These are phyloP conservation scores for Poecilus cupreus DNA, from an alignment of 2,888 invertebrate species.

Conservation along the genomic window DNA sequence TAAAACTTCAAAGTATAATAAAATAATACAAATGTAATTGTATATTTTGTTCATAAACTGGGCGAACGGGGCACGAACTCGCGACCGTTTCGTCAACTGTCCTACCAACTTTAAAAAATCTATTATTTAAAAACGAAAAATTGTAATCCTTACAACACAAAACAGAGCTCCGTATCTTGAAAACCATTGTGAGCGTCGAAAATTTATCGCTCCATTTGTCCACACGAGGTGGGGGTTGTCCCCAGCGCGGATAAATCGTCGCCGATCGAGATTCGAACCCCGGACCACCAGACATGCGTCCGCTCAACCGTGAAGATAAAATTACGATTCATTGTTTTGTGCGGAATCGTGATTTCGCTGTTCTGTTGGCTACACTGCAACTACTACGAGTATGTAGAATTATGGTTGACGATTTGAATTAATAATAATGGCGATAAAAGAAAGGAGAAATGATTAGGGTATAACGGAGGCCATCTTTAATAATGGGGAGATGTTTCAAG, in stretches of 20 bases:
- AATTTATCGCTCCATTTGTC: conserved; percentile 47
- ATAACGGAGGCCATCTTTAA: too few species aligned
- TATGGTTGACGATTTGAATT: too few species aligned
- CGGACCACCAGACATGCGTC: conserved; percentile 4
- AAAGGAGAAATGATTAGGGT: too few species aligned
- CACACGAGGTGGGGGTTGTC: background rate
- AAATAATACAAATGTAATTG: too few species aligned
- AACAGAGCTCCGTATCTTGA: conserved; percentile 27
- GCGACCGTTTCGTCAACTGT: too few species aligned
- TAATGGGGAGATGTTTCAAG: too few species aligned
- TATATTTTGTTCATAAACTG: too few species aligned
- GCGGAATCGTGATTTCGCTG: background rate
- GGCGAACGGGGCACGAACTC: too few species aligned
- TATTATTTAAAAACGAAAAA: background rate
- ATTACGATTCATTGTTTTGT: conserved; percentile 48
- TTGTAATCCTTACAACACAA: conserved; percentile 4
- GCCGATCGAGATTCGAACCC: conserved; percentile 48
- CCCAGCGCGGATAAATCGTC: conserved; percentile 34
- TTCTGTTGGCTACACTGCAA: background rate
- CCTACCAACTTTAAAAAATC: too few species aligned
- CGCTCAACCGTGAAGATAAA: conserved; percentile 45
- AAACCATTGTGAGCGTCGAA: background rate
- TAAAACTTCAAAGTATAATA: too few species aligned
- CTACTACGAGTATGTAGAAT: too few species aligned
- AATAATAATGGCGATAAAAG: too few species aligned